phyloP scores from a whole-genome alignment of 2,888 invertebrate genomes.

The Hypolimnas misippus region DNA sequence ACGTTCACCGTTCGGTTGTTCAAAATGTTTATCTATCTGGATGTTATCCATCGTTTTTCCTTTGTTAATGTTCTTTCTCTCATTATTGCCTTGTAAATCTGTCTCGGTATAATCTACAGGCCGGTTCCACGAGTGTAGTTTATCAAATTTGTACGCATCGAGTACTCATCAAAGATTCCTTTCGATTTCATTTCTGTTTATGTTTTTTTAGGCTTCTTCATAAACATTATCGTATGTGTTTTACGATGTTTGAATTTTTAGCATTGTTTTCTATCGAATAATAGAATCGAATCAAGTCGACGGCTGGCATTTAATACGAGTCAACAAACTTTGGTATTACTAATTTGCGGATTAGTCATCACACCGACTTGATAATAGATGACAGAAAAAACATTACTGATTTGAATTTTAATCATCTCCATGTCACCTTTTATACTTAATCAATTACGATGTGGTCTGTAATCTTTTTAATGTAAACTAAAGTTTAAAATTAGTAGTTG shows the following conservation, averaged over 20 bases:
- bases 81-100: conserved; percentile 65
- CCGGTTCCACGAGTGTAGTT: conserved; percentile 30
- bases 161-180: conserved; percentile 21
- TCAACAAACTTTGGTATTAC: conserved; percentile 38
- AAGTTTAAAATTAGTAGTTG: neutral
- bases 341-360: conserved; percentile 40
- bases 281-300: conserved; percentile 31
- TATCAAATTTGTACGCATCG: conserved; percentile 36
- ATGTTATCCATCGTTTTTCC: conserved; percentile 64
- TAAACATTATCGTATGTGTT: conserved; percentile 41
- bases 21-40: conserved; percentile 71
- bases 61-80: conserved; percentile 62
- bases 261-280: conserved; percentile 38
- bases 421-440: conserved; percentile 9
- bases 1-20: conserved; percentile 54
- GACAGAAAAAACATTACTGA: conserved; percentile 30
- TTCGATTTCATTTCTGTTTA: conserved; percentile 32
- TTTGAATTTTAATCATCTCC: conserved; percentile 23
- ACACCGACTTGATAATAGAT: conserved; percentile 31
- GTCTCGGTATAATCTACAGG: conserved; percentile 51
- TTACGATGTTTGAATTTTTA: conserved; percentile 35
- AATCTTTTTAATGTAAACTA: neutral
- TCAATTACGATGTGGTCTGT: neutral
- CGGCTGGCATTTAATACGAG: conserved; percentile 37
- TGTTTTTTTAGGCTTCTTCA: conserved; percentile 27